Base-by-base conservation (phyloP, 2,888 invertebrate genomes). In the Ryuthela nishihirai region DNA sequence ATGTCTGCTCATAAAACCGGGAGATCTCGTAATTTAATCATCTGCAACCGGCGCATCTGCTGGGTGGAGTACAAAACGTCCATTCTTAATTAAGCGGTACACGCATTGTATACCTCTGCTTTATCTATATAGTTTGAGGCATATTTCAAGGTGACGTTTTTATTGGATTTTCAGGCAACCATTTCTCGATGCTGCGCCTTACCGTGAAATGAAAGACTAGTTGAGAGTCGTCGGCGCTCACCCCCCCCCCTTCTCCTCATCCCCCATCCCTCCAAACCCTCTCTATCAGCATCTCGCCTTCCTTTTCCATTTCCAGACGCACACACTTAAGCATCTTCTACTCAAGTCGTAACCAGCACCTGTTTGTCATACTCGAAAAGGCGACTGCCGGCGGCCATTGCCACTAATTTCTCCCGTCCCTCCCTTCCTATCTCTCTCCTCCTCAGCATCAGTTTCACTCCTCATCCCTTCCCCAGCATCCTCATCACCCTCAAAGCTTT, bases 121-220 rank as follows among this genome's bases (percentile, higher is more conserved):
- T 62, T 62, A 62, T 62, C 62, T 62, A 48, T 53, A 56, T 48
- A 46, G 55, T 62, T 47, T 52, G 62, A 53, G 44, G 44, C 55
- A 62, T 62, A 62, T 62, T 62, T 62, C 62, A 62, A 42, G 45
- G 48, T 62, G 62, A 62, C 62, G 62, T 62, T 62, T 62, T 62
- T 62, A 62, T 62, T 62, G 55, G 62, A 50, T 54, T 56, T 41
- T 26, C 44, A 18, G 42, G 17, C 29, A 10, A 10, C 46, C 42
- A 23, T 18, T 23, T 32, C 44, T 23, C 39, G 25, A 49, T 29
- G 43, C 49, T 41, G 38, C 21, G 25, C 35, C 18, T n/a, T n/a
- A n/a, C 35, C 55, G 39, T 49, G 55, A 50, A 49, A 45, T 50
- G 49, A 44, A 49, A 45, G 25, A 26, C 25, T 26, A 12, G 44